phyloP scores from a whole-genome alignment of 1,140 invertebrate genomes.

The Orchestia grillus region DNA sequence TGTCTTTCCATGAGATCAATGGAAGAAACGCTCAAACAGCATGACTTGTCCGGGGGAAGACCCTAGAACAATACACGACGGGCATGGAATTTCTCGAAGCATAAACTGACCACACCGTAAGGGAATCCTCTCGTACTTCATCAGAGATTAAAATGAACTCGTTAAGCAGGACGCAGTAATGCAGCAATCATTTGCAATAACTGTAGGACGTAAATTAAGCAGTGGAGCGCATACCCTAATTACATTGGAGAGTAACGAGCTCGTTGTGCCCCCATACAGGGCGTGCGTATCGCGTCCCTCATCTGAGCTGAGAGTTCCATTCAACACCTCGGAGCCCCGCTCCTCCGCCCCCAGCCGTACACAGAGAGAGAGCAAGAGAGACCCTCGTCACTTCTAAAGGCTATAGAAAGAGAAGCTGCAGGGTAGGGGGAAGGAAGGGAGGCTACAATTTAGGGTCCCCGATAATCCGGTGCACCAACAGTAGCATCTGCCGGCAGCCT shows the following conservation, averaged over 20 bases:
- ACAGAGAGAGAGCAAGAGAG: neutral
- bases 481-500: conserved; percentile 43
- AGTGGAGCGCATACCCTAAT: neutral
- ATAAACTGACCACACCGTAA: neutral
- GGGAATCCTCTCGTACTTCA: neutral
- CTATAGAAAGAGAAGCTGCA: neutral
- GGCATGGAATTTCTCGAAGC: neutral
- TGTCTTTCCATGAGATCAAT: neutral
- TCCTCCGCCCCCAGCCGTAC: neutral
- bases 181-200: neutral
- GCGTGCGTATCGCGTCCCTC: neutral
- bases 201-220: neutral
- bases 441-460: conserved; percentile 26
- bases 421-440: neutral
- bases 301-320: neutral
- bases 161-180: neutral
- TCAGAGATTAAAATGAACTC: neutral
- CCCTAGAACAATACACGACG: neutral
- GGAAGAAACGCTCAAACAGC: neutral
- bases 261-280: neutral
- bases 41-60: neutral
- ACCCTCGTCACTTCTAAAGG: conserved; percentile 22
- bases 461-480: conserved; percentile 43
- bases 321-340: neutral
- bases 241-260: neutral